phyloP scores from a whole-genome alignment of 2,113 vertebrate genomes.

The Oenanthe oenanthe region DNA sequence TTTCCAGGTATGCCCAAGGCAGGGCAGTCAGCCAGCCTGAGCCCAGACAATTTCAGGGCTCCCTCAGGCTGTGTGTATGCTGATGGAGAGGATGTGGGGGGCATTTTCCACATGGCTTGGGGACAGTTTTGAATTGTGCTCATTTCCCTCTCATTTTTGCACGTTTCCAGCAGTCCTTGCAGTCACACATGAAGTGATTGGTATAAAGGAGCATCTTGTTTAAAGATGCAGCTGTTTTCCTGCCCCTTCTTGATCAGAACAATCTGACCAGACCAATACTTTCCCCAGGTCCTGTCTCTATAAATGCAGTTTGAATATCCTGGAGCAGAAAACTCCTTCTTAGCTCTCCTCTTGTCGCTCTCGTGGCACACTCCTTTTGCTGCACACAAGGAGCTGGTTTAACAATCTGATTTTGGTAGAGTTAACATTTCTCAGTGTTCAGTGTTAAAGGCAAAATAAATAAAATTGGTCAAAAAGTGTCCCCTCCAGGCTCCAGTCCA shows the following conservation, averaged over 20 bases:
- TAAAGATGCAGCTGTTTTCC: neutral
- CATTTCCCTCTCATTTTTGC: neutral
- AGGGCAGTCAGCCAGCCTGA: neutral
- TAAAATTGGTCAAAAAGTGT: neutral
- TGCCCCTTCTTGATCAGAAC: neutral
- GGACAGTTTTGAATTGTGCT: neutral
- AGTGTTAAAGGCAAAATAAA: neutral
- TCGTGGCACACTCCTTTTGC: neutral
- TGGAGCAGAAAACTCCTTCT: neutral
- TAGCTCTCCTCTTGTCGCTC: neutral
- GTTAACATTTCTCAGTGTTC: neutral
- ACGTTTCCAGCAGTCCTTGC: neutral
- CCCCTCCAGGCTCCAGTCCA: neutral
- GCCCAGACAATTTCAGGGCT: neutral
- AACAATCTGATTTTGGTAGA: neutral
- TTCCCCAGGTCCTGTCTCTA: neutral
- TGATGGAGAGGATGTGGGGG: neutral
- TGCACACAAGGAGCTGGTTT: neutral
- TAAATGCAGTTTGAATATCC: neutral
- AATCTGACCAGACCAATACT: neutral
- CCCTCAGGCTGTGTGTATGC: rapidly evolving
- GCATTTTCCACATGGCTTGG: rapidly evolving
- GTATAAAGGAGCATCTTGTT: neutral
- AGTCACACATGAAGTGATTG: neutral
- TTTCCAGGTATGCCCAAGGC: neutral